Evolutionary conservation across 1,140 invertebrate genomes (phyloP).

Genomic region (Carcinoscorpius rotundicauda): DNA sequence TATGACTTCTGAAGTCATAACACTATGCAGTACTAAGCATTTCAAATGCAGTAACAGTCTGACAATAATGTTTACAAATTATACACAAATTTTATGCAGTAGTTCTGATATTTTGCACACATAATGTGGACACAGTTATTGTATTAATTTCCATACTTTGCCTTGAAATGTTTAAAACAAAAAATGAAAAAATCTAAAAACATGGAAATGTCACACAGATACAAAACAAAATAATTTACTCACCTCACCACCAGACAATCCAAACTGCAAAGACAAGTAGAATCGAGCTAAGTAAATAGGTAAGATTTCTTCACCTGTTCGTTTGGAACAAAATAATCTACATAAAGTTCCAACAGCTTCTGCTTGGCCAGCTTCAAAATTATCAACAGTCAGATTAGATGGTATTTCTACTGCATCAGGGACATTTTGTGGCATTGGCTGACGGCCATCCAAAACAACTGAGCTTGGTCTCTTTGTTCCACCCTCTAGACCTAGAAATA

Average conservation of each 20-base stretch:
- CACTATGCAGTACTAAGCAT: too few species aligned
- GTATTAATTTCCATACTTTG: too few species aligned
- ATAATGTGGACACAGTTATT: too few species aligned
- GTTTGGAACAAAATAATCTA: conserved; percentile 90
- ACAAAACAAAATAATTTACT: conserved; percentile 1
- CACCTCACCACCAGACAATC: conserved; percentile 41
- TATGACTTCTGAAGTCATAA: too few species aligned
- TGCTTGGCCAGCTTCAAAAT: conserved; percentile 64
- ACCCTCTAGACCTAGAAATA: too few species aligned
- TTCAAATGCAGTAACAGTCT: too few species aligned
- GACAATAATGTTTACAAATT: too few species aligned
- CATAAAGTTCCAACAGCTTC: conserved; percentile 91
- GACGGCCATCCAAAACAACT: conserved; percentile 12
- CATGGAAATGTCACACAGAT: conserved; percentile 4
- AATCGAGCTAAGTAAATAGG: conserved; percentile 89
- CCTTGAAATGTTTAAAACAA: too few species aligned
- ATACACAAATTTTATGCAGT: too few species aligned
- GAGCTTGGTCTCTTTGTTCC: conserved; percentile 15
- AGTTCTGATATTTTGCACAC: too few species aligned
- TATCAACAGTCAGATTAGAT: conserved; percentile 23
- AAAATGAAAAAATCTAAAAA: too few species aligned
- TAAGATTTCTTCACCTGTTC: conserved; percentile 86
- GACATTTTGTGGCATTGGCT: conserved; percentile 7
- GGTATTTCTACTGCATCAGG: conserved; percentile 22
- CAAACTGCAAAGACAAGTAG: conserved; percentile 80